Conservation (phyloP, 2,797 vertebrate species). For the Crax fasciolata region DNA sequence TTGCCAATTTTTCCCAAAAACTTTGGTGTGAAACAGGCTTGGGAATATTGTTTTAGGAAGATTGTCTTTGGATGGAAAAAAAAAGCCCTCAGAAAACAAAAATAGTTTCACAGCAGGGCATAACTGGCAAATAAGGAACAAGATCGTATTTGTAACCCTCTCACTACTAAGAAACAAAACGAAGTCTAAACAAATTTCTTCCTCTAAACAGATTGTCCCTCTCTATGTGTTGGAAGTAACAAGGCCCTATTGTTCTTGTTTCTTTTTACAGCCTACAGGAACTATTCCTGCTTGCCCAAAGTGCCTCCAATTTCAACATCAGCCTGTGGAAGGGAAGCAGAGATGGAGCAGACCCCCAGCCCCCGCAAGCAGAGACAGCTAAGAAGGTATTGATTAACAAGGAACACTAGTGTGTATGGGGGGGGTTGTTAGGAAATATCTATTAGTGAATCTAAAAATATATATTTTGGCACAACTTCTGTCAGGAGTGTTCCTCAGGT, state of each 20-base stretch:
- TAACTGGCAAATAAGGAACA: neutral
- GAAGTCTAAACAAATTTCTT: neutral
- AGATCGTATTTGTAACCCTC: neutral
- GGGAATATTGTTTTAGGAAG: conserved; percentile 11
- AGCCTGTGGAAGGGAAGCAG: neutral
- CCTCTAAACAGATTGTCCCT: neutral
- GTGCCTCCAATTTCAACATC: neutral
- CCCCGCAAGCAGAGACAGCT: neutral
- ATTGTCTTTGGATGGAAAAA: neutral
- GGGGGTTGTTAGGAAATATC: neutral
- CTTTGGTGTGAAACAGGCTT: neutral
- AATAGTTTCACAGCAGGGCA: conserved; percentile 1
- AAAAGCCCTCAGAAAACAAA: neutral
- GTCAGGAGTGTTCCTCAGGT: neutral
- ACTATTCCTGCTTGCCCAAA: neutral
- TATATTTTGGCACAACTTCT: neutral
- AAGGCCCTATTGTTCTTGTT: neutral
- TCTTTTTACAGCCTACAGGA: neutral
- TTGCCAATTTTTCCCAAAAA: neutral
- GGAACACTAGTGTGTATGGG: neutral
- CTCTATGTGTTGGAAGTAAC: neutral
- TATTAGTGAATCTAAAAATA: neutral
- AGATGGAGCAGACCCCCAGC: neutral
- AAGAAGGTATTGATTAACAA: neutral
- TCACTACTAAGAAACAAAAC: neutral